Evolutionary conservation across 2,113 vertebrate genomes (phyloP).

Genomic region (Ictidomys tridecemlineatus): DNA sequence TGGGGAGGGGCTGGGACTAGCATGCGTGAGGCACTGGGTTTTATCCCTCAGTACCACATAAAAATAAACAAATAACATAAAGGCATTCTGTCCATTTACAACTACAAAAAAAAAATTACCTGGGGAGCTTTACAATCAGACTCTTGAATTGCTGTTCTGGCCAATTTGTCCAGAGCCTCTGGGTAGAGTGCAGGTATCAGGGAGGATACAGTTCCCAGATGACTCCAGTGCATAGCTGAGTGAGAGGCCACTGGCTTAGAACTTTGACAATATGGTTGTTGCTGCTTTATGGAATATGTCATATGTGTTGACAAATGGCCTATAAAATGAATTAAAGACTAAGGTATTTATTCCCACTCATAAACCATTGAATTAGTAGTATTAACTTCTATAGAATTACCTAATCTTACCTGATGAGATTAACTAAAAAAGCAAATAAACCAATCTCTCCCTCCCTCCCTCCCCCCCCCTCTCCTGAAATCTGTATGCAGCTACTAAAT

Average conservation of each 20-base stretch:
- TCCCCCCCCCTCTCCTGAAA: background rate
- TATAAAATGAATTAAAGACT: slow-evolving; percentile 69
- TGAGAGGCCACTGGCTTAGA: background rate
- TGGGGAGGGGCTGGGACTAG: background rate
- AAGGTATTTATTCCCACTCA: slow-evolving; percentile 24
- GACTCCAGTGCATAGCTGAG: background rate
- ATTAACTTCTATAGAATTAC: slow-evolving; percentile 57
- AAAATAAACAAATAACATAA: no score
- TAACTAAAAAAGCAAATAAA: slow-evolving; percentile 63
- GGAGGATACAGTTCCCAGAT: background rate
- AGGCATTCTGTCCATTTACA: no score
- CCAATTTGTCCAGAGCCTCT: no score
- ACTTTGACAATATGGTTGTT: background rate
- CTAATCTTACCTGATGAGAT: slow-evolving; percentile 60
- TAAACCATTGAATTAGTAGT: slow-evolving; percentile 41
- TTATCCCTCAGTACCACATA: no score
- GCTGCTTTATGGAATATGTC: background rate
- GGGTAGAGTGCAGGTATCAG: background rate
- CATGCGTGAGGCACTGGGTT: no score
- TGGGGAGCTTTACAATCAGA: background rate
- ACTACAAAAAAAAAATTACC: background rate
- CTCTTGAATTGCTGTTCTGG: background rate
- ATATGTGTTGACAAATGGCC: slow-evolving; percentile 43
- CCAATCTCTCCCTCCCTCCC: no score
- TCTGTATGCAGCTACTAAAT: slow-evolving; percentile 36